Percentiles rank a stretch among this genome's conserved stretches.
phyloP scores from a whole-genome alignment of 2,888 invertebrate species.

The Eupithecia inturbata region DNA sequence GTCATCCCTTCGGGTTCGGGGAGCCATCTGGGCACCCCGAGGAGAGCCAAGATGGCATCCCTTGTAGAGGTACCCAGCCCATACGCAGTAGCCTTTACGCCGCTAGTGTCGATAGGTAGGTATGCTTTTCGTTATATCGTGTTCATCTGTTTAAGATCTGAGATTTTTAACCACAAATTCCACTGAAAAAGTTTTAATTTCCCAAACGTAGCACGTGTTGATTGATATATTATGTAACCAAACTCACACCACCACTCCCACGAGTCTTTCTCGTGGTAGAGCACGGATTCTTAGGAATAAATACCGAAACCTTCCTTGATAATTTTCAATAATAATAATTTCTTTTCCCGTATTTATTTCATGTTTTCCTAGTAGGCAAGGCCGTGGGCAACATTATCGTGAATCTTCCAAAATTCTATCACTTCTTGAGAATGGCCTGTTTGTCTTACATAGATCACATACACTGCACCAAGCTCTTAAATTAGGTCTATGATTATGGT shows the following conservation, averaged over 20 bases:
- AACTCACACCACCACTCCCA: neutral
- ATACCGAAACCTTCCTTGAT: neutral
- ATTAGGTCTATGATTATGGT: neutral
- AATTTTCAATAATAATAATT: neutral
- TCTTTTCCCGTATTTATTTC: neutral
- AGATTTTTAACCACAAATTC: slow-evolving; percentile 1
- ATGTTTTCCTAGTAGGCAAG: neutral
- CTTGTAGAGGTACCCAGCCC: too few relatives aligned
- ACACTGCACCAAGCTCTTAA: neutral
- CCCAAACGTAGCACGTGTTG: slow-evolving; percentile 6
- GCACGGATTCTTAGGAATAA: neutral
- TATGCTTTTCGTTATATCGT: slow-evolving; percentile 24
- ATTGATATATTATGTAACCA: slow-evolving; percentile 5
- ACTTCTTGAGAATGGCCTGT: neutral
- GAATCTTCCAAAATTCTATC: neutral
- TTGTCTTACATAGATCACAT: neutral
- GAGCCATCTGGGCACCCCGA: too few relatives aligned
- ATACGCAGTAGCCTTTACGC: too few relatives aligned
- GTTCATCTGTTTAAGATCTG: slow-evolving; percentile 22
- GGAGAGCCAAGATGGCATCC: too few relatives aligned
- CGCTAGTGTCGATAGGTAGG: slow-evolving; percentile 18
- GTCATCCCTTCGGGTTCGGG: too few relatives aligned
- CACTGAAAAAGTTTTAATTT: neutral
- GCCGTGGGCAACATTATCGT: neutral
- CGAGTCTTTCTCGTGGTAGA: neutral